These are phyloP conservation scores for Montipora capricornis DNA, from an alignment of 64 coral and sea anemone genomes.

Conservation along the genomic window DNA sequence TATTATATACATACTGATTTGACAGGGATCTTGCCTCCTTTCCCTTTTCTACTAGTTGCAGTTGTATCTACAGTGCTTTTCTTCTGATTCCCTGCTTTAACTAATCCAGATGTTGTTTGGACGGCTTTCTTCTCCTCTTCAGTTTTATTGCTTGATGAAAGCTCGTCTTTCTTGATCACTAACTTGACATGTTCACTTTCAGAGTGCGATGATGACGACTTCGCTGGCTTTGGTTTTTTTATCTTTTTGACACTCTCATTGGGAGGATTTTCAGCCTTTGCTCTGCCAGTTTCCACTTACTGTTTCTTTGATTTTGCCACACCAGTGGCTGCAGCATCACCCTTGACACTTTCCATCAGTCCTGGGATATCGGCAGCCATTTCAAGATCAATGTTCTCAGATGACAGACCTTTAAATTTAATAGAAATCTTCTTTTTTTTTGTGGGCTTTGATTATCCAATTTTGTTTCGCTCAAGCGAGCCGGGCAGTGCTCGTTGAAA, in stretches of 20 bases:
- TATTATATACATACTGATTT: conserved; percentile 7
- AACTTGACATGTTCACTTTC: conserved; percentile 69
- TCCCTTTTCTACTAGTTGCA: conserved; percentile 33
- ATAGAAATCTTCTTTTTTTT: conserved; percentile 62
- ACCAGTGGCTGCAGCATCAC: background rate
- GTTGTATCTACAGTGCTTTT: background rate
- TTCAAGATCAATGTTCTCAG: conserved; percentile 21
- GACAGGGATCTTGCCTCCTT: conserved; percentile 1
- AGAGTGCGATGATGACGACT: background rate
- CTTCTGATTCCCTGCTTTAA: background rate
- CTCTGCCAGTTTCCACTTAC: background rate
- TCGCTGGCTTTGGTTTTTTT: conserved; percentile 12
- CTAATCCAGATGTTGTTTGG: conserved; percentile 12
- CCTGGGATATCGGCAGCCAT: background rate
- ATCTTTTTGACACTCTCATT: conserved; percentile 41
- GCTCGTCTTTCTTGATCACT: conserved; percentile 71
- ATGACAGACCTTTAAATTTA: conserved; percentile 64
- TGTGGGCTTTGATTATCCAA: background rate
- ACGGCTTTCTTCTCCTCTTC: background rate
- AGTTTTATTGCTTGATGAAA: background rate
- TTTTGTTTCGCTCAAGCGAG: too few species aligned
- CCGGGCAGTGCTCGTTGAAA: too few species aligned
- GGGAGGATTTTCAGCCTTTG: background rate
- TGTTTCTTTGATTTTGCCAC: background rate
- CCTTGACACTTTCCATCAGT: background rate